Conservation (phyloP, 2,888 invertebrate genomes). For the Pyrgus malvae region DNA sequence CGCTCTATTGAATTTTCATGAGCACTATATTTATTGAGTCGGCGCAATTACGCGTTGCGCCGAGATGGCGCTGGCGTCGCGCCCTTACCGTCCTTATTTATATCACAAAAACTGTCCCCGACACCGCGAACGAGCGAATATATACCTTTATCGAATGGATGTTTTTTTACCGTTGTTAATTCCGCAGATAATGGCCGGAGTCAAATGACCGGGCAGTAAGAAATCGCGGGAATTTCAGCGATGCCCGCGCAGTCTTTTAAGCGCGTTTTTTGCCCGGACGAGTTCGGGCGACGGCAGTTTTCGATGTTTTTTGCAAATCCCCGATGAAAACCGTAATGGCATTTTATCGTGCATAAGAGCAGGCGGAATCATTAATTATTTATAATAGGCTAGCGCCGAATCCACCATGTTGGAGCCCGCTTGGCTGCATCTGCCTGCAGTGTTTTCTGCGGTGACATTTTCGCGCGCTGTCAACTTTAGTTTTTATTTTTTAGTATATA, state of each 20-base stretch:
- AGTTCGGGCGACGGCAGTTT: conserved; percentile 68
- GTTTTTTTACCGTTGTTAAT: conserved; percentile 76
- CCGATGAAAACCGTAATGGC: conserved; percentile 81
- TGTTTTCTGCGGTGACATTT: conserved; percentile 51
- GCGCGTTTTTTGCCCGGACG: conserved; percentile 60
- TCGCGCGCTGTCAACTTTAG: conserved; percentile 40
- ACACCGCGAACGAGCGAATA: conserved; percentile 48
- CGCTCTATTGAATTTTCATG: conserved; percentile 71
- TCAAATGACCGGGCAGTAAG: conserved; percentile 77
- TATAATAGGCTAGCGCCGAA: conserved; percentile 79
- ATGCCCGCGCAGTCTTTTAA: conserved; percentile 77
- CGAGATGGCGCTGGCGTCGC: conserved; percentile 48
- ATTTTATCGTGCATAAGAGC: conserved; percentile 81
- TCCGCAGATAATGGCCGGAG: conserved; percentile 77
- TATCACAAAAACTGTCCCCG: conserved; percentile 66
- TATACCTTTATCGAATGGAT: conserved; percentile 72
- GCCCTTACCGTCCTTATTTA: conserved; percentile 57
- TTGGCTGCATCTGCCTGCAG: conserved; percentile 45
- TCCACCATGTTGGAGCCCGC: conserved; percentile 59
- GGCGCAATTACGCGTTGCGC: conserved; percentile 47
- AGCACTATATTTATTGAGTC: conserved; percentile 69
- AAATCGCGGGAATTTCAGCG: conserved; percentile 77
- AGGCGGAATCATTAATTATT: conserved; percentile 80
- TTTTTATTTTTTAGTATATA: conserved; percentile 14
- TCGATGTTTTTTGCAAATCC: conserved; percentile 70